Percentiles rank a stretch among this genome's conserved stretches.
Evolutionary conservation across 2,888 invertebrate species (phyloP).

Genomic region (Thera obeliscata): DNA sequence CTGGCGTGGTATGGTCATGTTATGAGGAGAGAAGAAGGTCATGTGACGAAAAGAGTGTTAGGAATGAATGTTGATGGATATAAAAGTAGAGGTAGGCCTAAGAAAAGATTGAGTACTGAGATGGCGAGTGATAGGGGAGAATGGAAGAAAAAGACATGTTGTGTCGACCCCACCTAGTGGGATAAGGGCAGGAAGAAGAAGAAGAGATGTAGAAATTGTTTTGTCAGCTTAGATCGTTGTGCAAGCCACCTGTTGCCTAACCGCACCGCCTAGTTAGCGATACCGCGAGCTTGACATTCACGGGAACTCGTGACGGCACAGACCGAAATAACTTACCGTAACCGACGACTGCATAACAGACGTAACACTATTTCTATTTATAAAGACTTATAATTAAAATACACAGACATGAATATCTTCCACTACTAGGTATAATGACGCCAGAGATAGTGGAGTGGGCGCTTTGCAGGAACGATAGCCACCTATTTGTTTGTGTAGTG

Average conservation of each 20-base stretch:
- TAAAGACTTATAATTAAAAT: constrained; percentile 77
- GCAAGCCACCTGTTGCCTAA: constrained; percentile 78
- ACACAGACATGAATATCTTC: constrained; percentile 68
- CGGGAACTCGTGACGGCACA: constrained; percentile 72
- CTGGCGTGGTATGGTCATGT: no score
- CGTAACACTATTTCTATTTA: constrained; percentile 80
- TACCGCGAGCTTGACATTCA: constrained; percentile 82
- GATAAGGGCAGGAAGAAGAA: no score
- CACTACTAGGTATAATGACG: constrained; percentile 58
- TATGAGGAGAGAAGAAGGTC: no score
- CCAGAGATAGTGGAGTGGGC: constrained; percentile 39
- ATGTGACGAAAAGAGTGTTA: no score
- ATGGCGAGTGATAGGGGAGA: no score
- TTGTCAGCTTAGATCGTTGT: constrained; percentile 57
- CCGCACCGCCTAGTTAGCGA: constrained; percentile 67
- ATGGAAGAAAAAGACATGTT: no score
- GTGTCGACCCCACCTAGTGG: no score
- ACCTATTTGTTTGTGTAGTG: not conserved
- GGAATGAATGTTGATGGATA: no score
- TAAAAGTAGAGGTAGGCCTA: no score
- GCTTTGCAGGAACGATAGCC: not conserved
- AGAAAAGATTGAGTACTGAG: no score
- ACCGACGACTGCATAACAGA: constrained; percentile 78
- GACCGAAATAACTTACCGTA: constrained; percentile 80
- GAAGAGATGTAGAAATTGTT: constrained; percentile 39